Conservation (phyloP, 2,888 invertebrate genomes). For the Cacoxenus indagator region DNA sequence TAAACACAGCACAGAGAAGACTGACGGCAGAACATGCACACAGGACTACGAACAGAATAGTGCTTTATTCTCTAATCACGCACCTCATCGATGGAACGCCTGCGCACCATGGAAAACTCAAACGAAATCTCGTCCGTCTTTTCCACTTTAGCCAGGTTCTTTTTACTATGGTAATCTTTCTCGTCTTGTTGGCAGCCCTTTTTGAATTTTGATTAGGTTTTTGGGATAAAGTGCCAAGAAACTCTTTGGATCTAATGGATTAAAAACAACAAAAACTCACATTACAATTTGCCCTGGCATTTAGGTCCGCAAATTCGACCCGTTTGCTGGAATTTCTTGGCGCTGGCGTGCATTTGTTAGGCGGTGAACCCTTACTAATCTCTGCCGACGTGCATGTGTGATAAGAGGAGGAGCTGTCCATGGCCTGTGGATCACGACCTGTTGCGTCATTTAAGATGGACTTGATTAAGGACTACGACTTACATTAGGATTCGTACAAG, state of each 20-base stretch:
- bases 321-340: slow-evolving; percentile 25
- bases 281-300: slow-evolving; percentile 48
- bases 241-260: slow-evolving; percentile 25
- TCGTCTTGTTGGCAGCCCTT: slow-evolving; percentile 67
- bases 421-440: slow-evolving; percentile 39
- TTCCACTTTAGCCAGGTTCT: slow-evolving; percentile 60
- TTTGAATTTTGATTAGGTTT: slow-evolving; percentile 19
- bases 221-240: slow-evolving; percentile 28
- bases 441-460: not conserved
- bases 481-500: slow-evolving; percentile 54
- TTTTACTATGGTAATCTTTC: slow-evolving; percentile 63
- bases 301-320: slow-evolving; percentile 55
- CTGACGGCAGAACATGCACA: slow-evolving; percentile 14
- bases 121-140: slow-evolving; percentile 65
- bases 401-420: slow-evolving; percentile 68
- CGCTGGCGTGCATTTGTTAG: slow-evolving; percentile 36
- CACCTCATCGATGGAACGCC: slow-evolving; percentile 64
- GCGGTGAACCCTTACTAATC: slow-evolving; percentile 58
- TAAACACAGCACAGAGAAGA: slow-evolving; percentile 9
- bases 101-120: slow-evolving; percentile 69
- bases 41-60: no score
- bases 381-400: slow-evolving; percentile 69
- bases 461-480: not conserved
- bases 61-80: slow-evolving; percentile 32
- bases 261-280: slow-evolving; percentile 49